These are phyloP conservation scores for Ceuthmochares aereus DNA, from an alignment of 2,113 vertebrate species.

Conservation along the genomic window DNA sequence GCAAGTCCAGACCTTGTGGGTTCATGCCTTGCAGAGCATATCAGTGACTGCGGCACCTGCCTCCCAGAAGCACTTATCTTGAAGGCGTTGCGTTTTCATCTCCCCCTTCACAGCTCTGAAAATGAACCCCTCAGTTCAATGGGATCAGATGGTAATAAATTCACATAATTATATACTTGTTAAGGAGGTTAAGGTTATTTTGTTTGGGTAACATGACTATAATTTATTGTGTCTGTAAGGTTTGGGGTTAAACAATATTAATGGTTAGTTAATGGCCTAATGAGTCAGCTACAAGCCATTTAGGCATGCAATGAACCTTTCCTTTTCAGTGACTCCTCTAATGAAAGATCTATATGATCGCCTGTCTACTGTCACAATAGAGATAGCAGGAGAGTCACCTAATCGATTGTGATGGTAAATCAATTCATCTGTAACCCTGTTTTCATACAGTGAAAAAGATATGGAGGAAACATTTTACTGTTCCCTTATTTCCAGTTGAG, in stretches of 20 bases:
- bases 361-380: constrained; percentile 80
- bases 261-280: constrained; percentile 83
- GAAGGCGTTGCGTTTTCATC: constrained; percentile 13
- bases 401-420: constrained; percentile 85
- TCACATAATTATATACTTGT: constrained; percentile 64
- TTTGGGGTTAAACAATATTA: constrained; percentile 82
- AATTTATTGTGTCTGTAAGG: constrained; percentile 76
- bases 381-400: constrained; percentile 78
- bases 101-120: constrained; percentile 30
- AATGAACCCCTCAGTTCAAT: constrained; percentile 43
- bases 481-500: constrained; percentile 72
- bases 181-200: constrained; percentile 62
- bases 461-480: constrained; percentile 75
- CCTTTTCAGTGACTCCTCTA: constrained; percentile 81
- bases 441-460: constrained; percentile 80
- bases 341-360: constrained; percentile 85
- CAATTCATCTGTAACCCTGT: constrained; percentile 84
- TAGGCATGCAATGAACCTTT: constrained; percentile 79
- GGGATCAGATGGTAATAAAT: constrained; percentile 67
- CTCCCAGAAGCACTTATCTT: constrained; percentile 25
- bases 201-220: constrained; percentile 69
- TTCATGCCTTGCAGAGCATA: not conserved
- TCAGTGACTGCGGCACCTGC: not conserved
- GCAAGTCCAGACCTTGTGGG: not conserved
- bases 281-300: constrained; percentile 79